Conservation (phyloP, 2,113 vertebrate genomes). For the Maccullochella peelii region DNA sequence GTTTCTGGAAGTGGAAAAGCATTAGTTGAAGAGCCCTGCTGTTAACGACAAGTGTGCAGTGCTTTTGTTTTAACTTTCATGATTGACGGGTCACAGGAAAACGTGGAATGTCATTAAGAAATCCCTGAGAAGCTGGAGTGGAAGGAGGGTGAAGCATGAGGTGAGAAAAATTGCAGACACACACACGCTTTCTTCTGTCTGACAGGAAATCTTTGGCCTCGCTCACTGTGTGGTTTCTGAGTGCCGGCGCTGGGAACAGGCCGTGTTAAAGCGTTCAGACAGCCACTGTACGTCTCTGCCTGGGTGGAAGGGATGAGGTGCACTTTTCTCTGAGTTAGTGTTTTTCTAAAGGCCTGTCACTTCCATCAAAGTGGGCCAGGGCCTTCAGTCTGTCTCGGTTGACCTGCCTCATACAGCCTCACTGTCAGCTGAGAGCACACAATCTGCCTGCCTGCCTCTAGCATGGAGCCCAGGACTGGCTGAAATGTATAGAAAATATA, state of each 20-base stretch:
- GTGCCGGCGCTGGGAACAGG: constrained; percentile 38
- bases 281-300: constrained; percentile 30
- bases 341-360: constrained; percentile 45
- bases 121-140: constrained; percentile 72
- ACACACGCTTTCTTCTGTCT: constrained; percentile 2
- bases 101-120: constrained; percentile 65
- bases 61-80: constrained; percentile 66
- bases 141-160: constrained; percentile 33
- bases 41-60: constrained; percentile 44
- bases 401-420: constrained; percentile 10
- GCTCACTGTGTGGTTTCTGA: constrained; percentile 58
- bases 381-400: constrained; percentile 16
- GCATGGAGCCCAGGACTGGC: not conserved
- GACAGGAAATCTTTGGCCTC: constrained; percentile 68
- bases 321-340: constrained; percentile 39
- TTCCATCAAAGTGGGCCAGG: constrained; percentile 37
- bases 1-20: constrained; percentile 44
- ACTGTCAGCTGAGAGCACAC: not conserved
- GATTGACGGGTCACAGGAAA: constrained; percentile 63
- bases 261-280: constrained; percentile 29
- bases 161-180: constrained; percentile 45
- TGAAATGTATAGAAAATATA: not conserved
- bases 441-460: not conserved
- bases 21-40: constrained; percentile 46
- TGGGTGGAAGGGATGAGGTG: constrained; percentile 10